These are phyloP conservation scores for Coremacera marginata DNA, from an alignment of 2,888 invertebrate species.

Conservation along the genomic window DNA sequence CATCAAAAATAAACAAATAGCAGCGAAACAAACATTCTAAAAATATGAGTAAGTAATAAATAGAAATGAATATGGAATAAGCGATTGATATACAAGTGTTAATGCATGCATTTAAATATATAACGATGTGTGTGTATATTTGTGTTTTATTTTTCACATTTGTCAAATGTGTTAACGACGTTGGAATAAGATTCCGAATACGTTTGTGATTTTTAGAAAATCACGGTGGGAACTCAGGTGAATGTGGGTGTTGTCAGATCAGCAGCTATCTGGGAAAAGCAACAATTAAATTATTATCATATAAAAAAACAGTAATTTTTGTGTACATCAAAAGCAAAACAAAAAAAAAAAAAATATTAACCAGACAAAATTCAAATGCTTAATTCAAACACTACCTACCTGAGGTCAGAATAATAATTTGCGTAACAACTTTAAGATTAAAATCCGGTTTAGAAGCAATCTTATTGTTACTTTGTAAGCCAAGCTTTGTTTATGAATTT, in stretches of 20 bases:
- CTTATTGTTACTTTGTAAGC: too few relatives aligned
- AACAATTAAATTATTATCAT: neutral
- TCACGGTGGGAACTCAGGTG: neutral
- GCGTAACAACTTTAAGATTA: too few relatives aligned
- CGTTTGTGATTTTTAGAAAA: slow-evolving; percentile 8
- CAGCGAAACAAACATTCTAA: slow-evolving; percentile 27
- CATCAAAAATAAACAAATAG: slow-evolving; percentile 3
- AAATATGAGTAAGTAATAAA: slow-evolving; percentile 40
- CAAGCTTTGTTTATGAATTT: too few relatives aligned
- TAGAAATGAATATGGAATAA: slow-evolving; percentile 10
- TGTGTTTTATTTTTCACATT: neutral
- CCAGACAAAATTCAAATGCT: too few relatives aligned
- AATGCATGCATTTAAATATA: slow-evolving; percentile 8
- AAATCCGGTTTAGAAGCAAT: too few relatives aligned
- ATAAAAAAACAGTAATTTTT: neutral
- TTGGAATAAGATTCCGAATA: slow-evolving; percentile 1
- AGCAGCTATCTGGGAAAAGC: too few relatives aligned
- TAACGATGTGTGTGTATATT: neutral
- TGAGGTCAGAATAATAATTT: too few relatives aligned
- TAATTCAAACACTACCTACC: too few relatives aligned
- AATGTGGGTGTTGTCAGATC: neutral
- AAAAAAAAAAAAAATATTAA: too few relatives aligned
- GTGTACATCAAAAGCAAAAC: too few relatives aligned
- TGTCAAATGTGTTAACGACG: neutral
- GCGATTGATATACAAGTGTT: slow-evolving; percentile 17